phyloP scores from a whole-genome alignment of 2,113 vertebrate species.

The Vidua chalybeata region DNA sequence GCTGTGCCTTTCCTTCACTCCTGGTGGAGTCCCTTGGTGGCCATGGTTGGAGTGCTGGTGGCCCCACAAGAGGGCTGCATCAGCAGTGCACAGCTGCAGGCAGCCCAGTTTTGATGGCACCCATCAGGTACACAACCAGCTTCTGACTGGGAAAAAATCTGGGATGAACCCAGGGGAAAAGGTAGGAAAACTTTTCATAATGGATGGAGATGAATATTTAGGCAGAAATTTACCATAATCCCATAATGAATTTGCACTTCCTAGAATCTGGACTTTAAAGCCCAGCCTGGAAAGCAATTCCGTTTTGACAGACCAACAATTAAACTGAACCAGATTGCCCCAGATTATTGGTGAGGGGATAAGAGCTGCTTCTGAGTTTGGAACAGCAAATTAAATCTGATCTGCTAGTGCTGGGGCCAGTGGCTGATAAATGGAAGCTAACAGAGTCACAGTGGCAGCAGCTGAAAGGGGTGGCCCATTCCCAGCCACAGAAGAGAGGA shows the following conservation, averaged over 20 bases:
- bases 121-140: fast-evolving
- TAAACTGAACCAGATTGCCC: neutral
- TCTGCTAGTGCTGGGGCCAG: neutral
- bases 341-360: neutral
- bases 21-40: neutral
- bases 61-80: neutral
- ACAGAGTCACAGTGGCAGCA: neutral
- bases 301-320: neutral
- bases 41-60: neutral
- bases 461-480: neutral
- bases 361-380: neutral
- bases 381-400: conserved; percentile 31
- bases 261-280: neutral
- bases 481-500: neutral
- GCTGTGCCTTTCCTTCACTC: neutral
- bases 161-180: neutral
- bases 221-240: neutral
- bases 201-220: neutral
- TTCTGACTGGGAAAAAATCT: neutral
- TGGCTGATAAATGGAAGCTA: neutral
- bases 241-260: neutral
- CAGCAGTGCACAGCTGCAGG: neutral
- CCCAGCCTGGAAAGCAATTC: neutral
- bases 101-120: neutral
- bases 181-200: neutral